Evolutionary conservation across 2,113 vertebrate species (phyloP).

Genomic region (Hypomesus transpacificus): DNA sequence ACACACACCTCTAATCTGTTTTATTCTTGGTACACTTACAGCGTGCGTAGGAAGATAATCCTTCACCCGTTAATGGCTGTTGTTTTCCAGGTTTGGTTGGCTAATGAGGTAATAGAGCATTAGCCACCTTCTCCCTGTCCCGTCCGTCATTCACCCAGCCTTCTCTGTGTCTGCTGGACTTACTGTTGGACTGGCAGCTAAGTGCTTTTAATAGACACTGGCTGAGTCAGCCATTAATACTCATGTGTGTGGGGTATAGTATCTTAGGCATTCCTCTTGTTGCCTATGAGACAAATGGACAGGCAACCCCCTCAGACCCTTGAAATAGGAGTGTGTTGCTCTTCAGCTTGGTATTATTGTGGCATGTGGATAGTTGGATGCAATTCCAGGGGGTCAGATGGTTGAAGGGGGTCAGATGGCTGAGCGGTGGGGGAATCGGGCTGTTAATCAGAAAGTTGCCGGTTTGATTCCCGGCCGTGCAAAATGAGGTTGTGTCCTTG

Average conservation of each 20-base stretch:
- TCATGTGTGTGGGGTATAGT: conserved; percentile 44
- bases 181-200: conserved; percentile 33
- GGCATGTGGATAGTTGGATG: no score
- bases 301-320: neutral
- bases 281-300: conserved; percentile 32
- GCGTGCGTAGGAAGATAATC: conserved; percentile 57
- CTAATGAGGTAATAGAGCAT: conserved; percentile 55
- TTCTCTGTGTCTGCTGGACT: conserved; percentile 21
- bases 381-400: no score
- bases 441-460: no score
- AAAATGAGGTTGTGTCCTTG: no score
- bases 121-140: conserved; percentile 42
- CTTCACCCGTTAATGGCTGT: conserved; percentile 50
- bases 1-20: conserved; percentile 55
- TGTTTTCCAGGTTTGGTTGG: conserved; percentile 61
- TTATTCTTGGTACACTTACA: conserved; percentile 73
- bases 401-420: no score
- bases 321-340: neutral
- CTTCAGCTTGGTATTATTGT: neutral
- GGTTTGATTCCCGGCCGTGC: no score
- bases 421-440: no score
- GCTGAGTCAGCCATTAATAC: conserved; percentile 65
- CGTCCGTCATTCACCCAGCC: conserved; percentile 59
- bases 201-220: conserved; percentile 71
- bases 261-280: conserved; percentile 52